Evolutionary conservation across 1,140 invertebrate genomes (phyloP).

Genomic region (Pteromalus puparum): DNA sequence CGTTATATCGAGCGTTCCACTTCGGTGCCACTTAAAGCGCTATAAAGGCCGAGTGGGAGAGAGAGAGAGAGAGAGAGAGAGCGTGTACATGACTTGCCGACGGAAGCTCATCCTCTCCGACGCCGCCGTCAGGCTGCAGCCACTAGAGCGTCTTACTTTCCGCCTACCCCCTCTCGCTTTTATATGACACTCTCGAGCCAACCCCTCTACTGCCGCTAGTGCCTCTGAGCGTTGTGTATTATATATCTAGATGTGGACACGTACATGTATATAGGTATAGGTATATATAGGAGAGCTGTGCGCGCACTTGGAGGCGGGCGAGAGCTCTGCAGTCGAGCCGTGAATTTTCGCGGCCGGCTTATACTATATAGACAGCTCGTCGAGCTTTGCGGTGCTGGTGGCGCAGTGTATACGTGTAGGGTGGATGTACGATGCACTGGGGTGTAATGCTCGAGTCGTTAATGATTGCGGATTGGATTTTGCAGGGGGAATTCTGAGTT

Average conservation of each 20-base stretch:
- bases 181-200: not conserved
- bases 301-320: no score
- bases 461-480: not conserved
- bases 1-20: slow-evolving; percentile 61
- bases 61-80: not conserved
- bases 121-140: not conserved
- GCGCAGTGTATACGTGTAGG: not conserved
- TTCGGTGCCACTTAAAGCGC: slow-evolving; percentile 59
- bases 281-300: no score
- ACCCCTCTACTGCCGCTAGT: not conserved
- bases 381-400: not conserved
- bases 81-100: slow-evolving; percentile 32
- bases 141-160: slow-evolving; percentile 7
- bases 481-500: not conserved
- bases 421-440: not conserved
- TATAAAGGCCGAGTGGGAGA: slow-evolving; percentile 40
- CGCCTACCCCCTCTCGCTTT: not conserved
- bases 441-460: not conserved
- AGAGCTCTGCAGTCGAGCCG: not conserved
- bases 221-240: not conserved
- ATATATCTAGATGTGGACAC: not conserved
- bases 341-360: slow-evolving; percentile 15
- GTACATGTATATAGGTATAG: not conserved
- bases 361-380: not conserved
- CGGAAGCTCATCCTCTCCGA: slow-evolving; percentile 25